phyloP scores from a whole-genome alignment of 2,888 invertebrate species.

The Trichogramma dendrolimi region DNA sequence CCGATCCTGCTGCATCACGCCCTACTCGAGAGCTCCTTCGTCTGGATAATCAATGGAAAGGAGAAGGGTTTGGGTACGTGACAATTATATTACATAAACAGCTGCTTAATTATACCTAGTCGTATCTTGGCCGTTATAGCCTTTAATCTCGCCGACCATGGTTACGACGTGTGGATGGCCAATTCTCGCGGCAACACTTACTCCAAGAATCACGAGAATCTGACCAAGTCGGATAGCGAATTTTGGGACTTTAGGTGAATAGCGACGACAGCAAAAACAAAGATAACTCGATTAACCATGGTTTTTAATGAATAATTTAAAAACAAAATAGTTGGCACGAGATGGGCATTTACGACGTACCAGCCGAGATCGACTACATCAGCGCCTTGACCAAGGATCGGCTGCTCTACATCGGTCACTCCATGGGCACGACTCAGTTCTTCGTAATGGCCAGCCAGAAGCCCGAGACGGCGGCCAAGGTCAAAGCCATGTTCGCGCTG shows the following conservation, averaged over 20 bases:
- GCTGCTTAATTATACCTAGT: not conserved
- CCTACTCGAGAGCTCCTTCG: constrained; percentile 70
- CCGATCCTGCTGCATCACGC: constrained; percentile 75
- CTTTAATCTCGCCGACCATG: constrained; percentile 64
- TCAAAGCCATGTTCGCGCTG: constrained; percentile 62
- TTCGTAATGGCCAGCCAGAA: constrained; percentile 67
- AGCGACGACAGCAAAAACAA: constrained; percentile 1
- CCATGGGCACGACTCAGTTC: constrained; percentile 66
- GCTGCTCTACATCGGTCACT: constrained; percentile 43
- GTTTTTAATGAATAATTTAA: not conserved
- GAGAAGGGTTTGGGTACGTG: constrained; percentile 58
- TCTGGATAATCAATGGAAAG: constrained; percentile 71
- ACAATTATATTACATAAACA: not conserved
- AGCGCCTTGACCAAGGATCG: constrained; percentile 52
- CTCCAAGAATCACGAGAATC: constrained; percentile 36
- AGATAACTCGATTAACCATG: not conserved
- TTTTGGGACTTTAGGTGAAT: constrained; percentile 46
- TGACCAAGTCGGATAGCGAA: constrained; percentile 30
- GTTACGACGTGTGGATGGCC: constrained; percentile 79
- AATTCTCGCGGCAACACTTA: constrained; percentile 73
- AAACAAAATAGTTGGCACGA: constrained; percentile 76
- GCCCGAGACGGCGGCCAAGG: constrained; percentile 63
- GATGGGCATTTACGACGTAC: constrained; percentile 81
- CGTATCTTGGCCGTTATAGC: constrained; percentile 47
- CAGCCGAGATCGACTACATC: constrained; percentile 58